Evolutionary conservation across 2,113 vertebrate genomes (phyloP).

Genomic region (Rhombomys opimus): DNA sequence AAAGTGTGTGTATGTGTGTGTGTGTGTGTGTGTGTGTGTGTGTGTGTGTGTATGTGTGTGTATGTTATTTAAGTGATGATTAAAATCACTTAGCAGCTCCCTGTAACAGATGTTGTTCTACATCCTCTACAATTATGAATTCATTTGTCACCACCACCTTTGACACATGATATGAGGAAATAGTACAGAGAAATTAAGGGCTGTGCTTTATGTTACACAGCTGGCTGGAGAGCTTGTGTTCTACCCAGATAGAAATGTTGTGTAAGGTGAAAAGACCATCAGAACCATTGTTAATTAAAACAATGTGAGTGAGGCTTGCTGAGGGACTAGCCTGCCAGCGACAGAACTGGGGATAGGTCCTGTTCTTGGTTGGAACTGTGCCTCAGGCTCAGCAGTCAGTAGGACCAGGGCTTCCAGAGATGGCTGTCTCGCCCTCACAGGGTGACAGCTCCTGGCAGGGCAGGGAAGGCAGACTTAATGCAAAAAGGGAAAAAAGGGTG

Average conservation of each 20-base stretch:
- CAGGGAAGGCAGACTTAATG: too few species aligned
- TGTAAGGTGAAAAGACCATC: neutral
- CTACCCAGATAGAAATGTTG: neutral
- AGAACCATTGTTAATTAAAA: neutral
- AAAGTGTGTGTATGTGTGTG: neutral
- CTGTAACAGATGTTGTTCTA: constrained; percentile 32
- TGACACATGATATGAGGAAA: constrained; percentile 33
- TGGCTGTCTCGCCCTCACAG: too few species aligned
- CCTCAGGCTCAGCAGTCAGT: too few species aligned
- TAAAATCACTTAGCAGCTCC: neutral
- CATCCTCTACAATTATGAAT: neutral
- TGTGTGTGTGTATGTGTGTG: neutral
- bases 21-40: neutral
- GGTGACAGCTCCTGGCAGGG: too few species aligned
- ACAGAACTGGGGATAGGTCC: too few species aligned
- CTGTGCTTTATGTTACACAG: neutral
- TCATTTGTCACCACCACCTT: constrained; percentile 23
- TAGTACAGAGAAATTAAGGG: constrained; percentile 37
- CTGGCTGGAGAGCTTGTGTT: neutral
- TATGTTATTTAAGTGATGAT: constrained; percentile 46
- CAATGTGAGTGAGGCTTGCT: too few species aligned
- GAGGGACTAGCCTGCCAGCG: too few species aligned
- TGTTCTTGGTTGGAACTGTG: too few species aligned
- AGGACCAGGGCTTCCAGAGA: too few species aligned
- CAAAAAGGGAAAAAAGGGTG: too few species aligned